A percentile compares a stretch with the other conserved stretches of the same genome.
These are phyloP conservation scores for Rhagophthalmus giganteus DNA, from an alignment of 2,888 invertebrate species.

Conservation along the genomic window DNA sequence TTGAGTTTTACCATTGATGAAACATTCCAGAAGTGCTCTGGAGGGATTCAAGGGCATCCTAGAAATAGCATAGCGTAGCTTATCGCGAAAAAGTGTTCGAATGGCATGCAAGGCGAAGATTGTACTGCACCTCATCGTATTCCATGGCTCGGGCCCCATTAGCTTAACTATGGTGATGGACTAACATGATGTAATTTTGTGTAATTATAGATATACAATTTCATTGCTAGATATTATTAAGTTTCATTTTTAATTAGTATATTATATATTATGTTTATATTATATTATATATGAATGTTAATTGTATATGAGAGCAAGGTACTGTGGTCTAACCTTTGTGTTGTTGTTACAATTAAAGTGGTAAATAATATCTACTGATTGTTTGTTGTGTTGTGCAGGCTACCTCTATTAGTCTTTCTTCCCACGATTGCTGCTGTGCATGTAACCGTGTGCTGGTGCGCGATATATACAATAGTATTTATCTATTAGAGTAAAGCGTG, in stretches of 20 bases:
- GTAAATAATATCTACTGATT: slow-evolving; percentile 44
- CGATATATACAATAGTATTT: slow-evolving; percentile 40
- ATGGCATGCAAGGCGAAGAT: slow-evolving; percentile 27
- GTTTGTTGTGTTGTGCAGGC: slow-evolving; percentile 47
- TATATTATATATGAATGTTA: slow-evolving; percentile 44
- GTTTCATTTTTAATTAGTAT: slow-evolving; percentile 48
- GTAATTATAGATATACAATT: slow-evolving; percentile 47
- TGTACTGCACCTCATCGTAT: slow-evolving; percentile 36
- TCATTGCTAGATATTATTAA: slow-evolving; percentile 36
- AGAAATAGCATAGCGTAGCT: slow-evolving; percentile 45
- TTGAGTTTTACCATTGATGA: slow-evolving; percentile 43
- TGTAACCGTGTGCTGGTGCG: slow-evolving; percentile 39
- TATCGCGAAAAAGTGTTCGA: slow-evolving; percentile 27
- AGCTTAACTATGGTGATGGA: slow-evolving; percentile 56
- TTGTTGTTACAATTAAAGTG: slow-evolving; percentile 46
- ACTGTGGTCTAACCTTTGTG: slow-evolving; percentile 50
- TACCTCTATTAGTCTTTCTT: slow-evolving; percentile 46
- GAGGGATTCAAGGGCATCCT: slow-evolving; percentile 59
- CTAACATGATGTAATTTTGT: slow-evolving; percentile 53
- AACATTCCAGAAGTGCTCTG: slow-evolving; percentile 58
- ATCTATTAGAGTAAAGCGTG: slow-evolving; percentile 43
- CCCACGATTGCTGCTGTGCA: slow-evolving; percentile 38
- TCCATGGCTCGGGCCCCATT: slow-evolving; percentile 36
- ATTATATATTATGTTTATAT: slow-evolving; percentile 43
- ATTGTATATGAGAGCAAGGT: slow-evolving; percentile 49